phyloP scores from a whole-genome alignment of 64 coral and sea anemone species.

The Trachythela sp. region DNA sequence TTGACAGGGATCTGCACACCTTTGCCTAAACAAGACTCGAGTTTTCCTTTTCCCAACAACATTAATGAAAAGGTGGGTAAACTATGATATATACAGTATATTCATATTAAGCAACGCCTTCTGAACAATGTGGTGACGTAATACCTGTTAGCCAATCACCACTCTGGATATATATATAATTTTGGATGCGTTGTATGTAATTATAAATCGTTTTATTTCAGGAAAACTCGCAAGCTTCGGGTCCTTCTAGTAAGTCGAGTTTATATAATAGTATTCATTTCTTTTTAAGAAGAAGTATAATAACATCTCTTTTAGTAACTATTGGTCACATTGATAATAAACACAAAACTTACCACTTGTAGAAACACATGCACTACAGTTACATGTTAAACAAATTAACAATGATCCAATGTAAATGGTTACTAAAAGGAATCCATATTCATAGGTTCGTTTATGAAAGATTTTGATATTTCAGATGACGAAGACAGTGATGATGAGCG shows the following conservation, averaged over 20 bases:
- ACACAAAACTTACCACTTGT: not conserved
- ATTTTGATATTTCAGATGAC: constrained; percentile 63
- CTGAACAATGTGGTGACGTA: too few species aligned
- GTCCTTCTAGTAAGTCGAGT: not conserved
- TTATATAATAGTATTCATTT: not conserved
- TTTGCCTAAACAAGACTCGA: not conserved
- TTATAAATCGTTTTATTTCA: not conserved
- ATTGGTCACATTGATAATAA: not conserved
- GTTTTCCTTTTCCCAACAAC: not conserved
- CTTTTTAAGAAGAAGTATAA: not conserved
- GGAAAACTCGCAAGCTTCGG: not conserved
- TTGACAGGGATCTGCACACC: not conserved
- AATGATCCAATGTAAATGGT: too few species aligned
- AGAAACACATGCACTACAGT: not conserved
- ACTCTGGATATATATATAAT: too few species aligned
- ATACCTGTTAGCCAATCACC: too few species aligned
- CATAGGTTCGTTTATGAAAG: constrained; percentile 32
- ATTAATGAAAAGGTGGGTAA: not conserved
- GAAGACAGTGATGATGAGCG: constrained; percentile 78
- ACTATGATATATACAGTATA: not conserved
- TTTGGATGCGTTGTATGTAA: too few species aligned
- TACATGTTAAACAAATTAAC: not conserved
- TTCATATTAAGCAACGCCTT: too few species aligned
- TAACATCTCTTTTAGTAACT: not conserved
- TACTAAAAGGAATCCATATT: not conserved